Conservation (phyloP, 2,113 vertebrate genomes). For the Ursus arctos region DNA sequence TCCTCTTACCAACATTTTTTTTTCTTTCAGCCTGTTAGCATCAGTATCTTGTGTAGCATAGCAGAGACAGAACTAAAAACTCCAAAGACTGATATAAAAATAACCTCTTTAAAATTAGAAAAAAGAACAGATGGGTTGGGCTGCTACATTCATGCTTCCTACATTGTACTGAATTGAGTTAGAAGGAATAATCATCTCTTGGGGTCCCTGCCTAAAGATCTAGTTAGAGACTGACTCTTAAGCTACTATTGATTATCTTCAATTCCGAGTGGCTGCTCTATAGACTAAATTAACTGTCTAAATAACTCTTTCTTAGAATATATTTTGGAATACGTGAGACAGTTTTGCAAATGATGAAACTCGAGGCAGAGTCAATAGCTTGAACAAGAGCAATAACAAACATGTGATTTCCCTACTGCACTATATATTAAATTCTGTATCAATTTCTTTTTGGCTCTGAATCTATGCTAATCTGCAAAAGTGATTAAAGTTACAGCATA, state of each 20-base stretch:
- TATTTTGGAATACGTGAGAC: neutral
- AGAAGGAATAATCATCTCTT: neutral
- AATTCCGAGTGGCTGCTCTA: neutral
- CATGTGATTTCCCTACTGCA: neutral
- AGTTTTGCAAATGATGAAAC: constrained; percentile 5
- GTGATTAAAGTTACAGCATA: neutral
- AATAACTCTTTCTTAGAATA: neutral
- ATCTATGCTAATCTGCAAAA: constrained; percentile 6
- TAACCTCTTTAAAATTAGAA: constrained; percentile 66
- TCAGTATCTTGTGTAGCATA: constrained; percentile 10
- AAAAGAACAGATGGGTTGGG: constrained; percentile 9
- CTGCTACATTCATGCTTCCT: neutral
- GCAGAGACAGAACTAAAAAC: constrained; percentile 52
- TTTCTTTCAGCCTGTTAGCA: neutral
- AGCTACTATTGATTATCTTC: constrained; percentile 27
- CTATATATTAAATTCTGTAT: neutral
- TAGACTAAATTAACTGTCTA: neutral
- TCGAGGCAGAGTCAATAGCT: neutral
- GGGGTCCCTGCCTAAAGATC: constrained; percentile 9
- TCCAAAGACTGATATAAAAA: constrained; percentile 49
- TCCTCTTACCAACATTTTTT: neutral
- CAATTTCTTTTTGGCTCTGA: constrained; percentile 19
- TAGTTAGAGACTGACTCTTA: neutral
- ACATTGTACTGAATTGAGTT: constrained; percentile 16
- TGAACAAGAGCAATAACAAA: neutral